Evolutionary conservation across 2,113 vertebrate species (phyloP).

Genomic region (Chaetura pelagica): DNA sequence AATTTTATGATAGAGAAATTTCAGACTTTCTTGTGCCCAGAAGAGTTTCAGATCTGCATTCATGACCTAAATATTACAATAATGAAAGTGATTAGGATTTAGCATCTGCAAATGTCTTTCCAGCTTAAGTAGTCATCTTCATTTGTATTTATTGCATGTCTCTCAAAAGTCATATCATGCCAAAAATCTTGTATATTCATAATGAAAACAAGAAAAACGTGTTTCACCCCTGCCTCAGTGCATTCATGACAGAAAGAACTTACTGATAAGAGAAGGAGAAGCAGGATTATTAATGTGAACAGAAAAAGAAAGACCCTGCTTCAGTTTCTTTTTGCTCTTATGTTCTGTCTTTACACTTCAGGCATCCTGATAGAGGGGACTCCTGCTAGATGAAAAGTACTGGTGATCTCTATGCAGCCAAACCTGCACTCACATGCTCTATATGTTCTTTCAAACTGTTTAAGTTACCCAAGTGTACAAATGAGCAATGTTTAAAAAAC

Average conservation of each 20-base stretch:
- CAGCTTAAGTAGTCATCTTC: not conserved
- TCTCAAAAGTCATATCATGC: not conserved
- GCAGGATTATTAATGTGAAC: not conserved
- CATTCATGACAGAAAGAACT: constrained; percentile 33
- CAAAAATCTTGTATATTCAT: constrained; percentile 17
- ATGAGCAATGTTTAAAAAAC: not conserved
- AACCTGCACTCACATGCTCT: not conserved
- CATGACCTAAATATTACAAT: not conserved
- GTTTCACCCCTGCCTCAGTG: not conserved
- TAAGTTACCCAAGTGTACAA: not conserved
- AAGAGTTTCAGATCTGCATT: not conserved
- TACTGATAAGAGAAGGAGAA: not conserved
- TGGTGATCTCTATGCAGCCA: not conserved
- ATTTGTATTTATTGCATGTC: not conserved
- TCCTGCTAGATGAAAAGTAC: not conserved
- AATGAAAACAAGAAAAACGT: constrained; percentile 12
- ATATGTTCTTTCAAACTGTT: not conserved
- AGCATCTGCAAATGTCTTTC: not conserved
- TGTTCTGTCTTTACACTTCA: not conserved
- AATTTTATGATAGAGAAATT: not conserved
- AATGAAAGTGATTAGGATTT: not conserved
- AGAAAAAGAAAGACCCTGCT: not conserved
- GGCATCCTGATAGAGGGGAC: not conserved
- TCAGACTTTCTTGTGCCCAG: not conserved
- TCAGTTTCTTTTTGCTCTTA: not conserved